Evolutionary conservation across 1,140 invertebrate genomes (phyloP), one percentile per base, ranked within the genome.

Genomic region (Brachionus sp.): DNA sequence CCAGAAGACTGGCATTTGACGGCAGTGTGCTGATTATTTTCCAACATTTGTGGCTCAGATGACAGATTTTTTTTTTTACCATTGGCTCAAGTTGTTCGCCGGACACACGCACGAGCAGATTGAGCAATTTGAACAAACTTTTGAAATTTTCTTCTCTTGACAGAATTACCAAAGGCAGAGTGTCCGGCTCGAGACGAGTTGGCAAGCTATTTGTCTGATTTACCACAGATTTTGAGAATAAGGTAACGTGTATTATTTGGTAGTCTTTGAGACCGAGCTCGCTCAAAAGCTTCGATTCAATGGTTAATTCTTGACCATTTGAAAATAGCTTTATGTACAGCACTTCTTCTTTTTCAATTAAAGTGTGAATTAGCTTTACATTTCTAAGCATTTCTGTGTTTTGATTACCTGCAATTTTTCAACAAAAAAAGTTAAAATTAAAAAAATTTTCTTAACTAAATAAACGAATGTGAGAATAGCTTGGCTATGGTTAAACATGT

Each of bases 241-340:
- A 33, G 7, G 9, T 35, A 10, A 80, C 33, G n/a, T 80, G 77
- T 25, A 80, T 66, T 39, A 16, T 62, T 29, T 80, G 77, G 5
- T 64, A 13, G 37, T 39, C 35, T 44, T 80, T 80, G 46, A 80
- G 50, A 25, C 77, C 77, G 4, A 57, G 23, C 42, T 80, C 77
- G 23, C 35, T 39, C 19, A 80, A 19, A 3, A 66, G 77, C 25
- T 80, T 80, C 19, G 77, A 80, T 9, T 80, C 77, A n/a, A 16
- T 75, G 25, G 16, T 46, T 10, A 75, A 3, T 39, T 75, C 70
- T 33, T 75, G 70, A 10, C 39, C 39, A 12, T 33, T 33, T 33
- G 70, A 19, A 13, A 44, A 75, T 12, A 75, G 23, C 13, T 75
- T 75, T 75, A 75, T 75, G 42, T 75, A 75, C 37, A 75, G 16